These are phyloP conservation scores for Neomonachus schauinslandi DNA, from an alignment of 2,113 vertebrate species.

Conservation along the genomic window DNA sequence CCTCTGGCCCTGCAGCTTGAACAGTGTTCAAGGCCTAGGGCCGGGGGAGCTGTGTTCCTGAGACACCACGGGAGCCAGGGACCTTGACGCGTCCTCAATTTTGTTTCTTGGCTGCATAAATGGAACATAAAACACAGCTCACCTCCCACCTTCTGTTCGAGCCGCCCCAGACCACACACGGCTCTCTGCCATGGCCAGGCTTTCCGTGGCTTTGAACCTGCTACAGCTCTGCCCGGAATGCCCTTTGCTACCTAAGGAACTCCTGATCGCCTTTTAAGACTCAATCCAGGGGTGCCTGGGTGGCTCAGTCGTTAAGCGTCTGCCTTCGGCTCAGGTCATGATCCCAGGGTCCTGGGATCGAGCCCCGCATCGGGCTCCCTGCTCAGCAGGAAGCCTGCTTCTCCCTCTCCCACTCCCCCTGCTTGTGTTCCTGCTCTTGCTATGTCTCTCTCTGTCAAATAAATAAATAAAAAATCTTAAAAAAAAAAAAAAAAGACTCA, in stretches of 20 bases:
- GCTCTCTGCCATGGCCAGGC: not conserved
- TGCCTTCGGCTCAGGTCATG: no score
- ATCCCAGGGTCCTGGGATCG: no score
- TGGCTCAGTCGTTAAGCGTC: no score
- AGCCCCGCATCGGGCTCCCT: no score
- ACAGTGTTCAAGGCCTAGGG: not conserved
- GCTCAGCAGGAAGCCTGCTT: no score
- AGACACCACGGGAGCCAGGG: not conserved
- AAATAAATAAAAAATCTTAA: no score
- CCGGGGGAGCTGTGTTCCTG: not conserved
- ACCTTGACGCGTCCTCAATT: not conserved
- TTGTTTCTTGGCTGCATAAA: slow-evolving; percentile 33
- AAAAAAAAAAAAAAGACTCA: not conserved
- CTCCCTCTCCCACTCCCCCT: no score
- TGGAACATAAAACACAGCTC: slow-evolving; percentile 40
- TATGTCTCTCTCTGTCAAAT: no score
- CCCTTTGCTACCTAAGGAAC: not conserved
- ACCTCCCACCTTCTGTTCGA: slow-evolving; percentile 17
- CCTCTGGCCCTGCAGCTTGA: not conserved
- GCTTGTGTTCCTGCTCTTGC: no score
- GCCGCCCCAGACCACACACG: not conserved
- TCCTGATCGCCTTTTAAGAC: not conserved
- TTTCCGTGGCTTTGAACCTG: not conserved
- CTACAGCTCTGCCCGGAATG: not conserved
- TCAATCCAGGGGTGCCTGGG: not conserved